Evolutionary conservation across 2,113 vertebrate species (phyloP), one percentile per base, ranked within the genome.

Genomic region (Bufo bufo): DNA sequence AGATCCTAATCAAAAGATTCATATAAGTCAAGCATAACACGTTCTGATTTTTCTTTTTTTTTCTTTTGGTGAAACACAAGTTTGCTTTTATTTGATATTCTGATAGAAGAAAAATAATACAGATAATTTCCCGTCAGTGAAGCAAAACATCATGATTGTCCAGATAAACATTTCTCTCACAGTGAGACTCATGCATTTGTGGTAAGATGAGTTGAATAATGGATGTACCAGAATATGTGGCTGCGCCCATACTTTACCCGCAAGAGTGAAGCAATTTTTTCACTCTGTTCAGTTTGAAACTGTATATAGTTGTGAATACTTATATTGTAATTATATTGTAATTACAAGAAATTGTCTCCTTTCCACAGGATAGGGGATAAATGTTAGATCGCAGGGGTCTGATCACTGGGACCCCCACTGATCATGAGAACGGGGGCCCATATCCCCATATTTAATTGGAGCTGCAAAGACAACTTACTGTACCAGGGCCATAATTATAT

Each of bases 1-100:
- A 85, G 84, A 85, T 85, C 71, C 47, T 85, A 85, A 85, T 85
- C 69, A 85, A 77, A 17, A 85, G 33, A 77, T 47, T 74, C 71
- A 85, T 74, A 77, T 75, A 85, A 74, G 19, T 59, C 72, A 85
- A n/a, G 33, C 52, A 85, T 59, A 52, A 61, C 54, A 43, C 20
- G 8, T 17, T 2, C 71, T 61, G 84, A 59, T 61, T 69, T 47
- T 54, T 77, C 61, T 45, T 54, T 77, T 77, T 45, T 19, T 52
- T 77, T 77, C n/a, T 19, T 52, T 61, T 49, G 47, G 54, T 14
- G n/a, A 74, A 75, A 54, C 69, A n/a, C 50, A 84, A 61, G 84
- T 85, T 85, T 85, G 61, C 52, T 47, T 61, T 75, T 69, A 50
- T 83, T 66, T 83, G 47, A 49, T 83, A n/a, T 50, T 66, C 81